Conservation (phyloP, 2,888 invertebrate genomes). For the Aproaerema taeniolella region DNA sequence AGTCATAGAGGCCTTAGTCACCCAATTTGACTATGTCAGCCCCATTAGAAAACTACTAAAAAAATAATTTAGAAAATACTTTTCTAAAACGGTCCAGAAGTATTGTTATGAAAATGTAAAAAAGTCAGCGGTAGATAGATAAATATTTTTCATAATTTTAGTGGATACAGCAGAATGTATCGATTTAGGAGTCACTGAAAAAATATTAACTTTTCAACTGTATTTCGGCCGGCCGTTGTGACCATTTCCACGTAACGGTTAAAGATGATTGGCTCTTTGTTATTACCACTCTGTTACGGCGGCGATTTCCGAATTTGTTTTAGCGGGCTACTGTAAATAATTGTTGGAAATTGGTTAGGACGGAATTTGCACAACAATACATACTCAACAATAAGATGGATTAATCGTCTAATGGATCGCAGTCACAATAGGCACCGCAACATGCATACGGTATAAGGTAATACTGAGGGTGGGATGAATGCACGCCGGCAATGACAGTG, state of each 20-base stretch:
- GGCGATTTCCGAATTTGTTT: slow-evolving; percentile 4
- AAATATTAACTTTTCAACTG: background rate
- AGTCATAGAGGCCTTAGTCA: no score
- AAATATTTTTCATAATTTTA: no score
- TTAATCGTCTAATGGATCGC: slow-evolving; percentile 70
- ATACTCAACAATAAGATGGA: slow-evolving; percentile 48
- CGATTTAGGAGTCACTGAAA: background rate
- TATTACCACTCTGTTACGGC: no score
- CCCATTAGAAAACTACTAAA: no score
- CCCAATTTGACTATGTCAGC: no score
- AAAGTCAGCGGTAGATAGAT: no score
- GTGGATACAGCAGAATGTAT: no score
- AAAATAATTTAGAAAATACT: no score
- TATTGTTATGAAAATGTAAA: no score
- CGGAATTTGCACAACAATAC: slow-evolving; percentile 36
- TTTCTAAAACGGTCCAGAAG: no score
- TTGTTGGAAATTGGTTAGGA: slow-evolving; percentile 20
- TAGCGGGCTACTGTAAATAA: slow-evolving; percentile 5
- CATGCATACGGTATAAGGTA: slow-evolving; percentile 67
- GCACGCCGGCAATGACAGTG: slow-evolving; percentile 46
- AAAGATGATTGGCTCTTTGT: slow-evolving; percentile 8
- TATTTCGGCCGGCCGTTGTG: background rate
- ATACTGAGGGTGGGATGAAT: slow-evolving; percentile 67
- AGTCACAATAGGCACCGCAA: slow-evolving; percentile 63
- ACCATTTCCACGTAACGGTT: slow-evolving; percentile 10